phyloP scores from a whole-genome alignment of 2,888 invertebrate species.

The Polietes domitor region DNA sequence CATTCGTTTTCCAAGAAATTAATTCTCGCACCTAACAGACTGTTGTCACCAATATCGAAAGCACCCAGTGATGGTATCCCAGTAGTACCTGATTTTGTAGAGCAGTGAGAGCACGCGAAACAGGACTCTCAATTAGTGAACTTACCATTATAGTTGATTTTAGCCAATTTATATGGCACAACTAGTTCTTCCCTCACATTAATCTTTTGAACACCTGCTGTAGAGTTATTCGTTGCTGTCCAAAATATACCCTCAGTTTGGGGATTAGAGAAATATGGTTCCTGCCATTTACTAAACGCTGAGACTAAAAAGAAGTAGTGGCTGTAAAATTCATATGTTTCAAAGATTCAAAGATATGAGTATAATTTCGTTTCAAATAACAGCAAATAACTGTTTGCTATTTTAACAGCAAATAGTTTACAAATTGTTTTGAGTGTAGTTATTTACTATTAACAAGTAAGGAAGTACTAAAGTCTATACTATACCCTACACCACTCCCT shows the following conservation, averaged over 20 bases:
- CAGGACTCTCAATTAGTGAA: neutral
- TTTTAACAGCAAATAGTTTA: no score
- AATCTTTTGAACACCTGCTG: conserved; percentile 63
- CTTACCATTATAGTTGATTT: conserved; percentile 69
- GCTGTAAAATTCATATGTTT: no score
- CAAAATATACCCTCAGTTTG: conserved; percentile 63
- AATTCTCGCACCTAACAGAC: conserved; percentile 67
- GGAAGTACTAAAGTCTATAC: neutral
- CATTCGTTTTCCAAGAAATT: conserved; percentile 61
- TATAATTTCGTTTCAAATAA: no score
- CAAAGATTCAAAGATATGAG: no score
- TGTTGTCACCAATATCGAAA: conserved; percentile 70
- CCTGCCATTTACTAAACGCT: conserved; percentile 60
- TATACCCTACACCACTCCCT: neutral
- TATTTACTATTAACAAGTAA: no score
- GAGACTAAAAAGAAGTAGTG: conserved; percentile 22
- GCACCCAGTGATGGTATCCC: conserved; percentile 67
- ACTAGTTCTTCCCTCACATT: conserved; percentile 69
- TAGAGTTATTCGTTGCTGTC: conserved; percentile 37
- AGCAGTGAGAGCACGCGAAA: neutral
- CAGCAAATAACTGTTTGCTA: no score
- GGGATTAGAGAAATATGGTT: conserved; percentile 67
- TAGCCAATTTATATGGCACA: conserved; percentile 68
- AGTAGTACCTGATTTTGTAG: conserved; percentile 52
- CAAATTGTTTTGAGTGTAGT: no score